Evolutionary conservation across 2,113 vertebrate genomes (phyloP), one percentile per base, ranked within the genome.

Genomic region (Bufo gargarizans): DNA sequence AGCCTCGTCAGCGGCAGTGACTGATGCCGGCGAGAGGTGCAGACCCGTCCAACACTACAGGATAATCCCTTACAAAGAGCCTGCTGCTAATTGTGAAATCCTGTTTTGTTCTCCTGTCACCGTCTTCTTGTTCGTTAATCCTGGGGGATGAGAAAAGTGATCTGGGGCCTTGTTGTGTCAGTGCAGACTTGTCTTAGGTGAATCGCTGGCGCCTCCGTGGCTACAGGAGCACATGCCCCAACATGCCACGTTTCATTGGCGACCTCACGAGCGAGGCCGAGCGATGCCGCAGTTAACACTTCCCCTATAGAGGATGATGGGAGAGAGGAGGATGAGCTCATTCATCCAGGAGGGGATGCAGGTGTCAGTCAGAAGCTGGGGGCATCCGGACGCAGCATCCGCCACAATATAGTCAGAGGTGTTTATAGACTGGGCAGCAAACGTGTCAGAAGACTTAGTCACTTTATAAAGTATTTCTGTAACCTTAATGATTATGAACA

Each of bases 91-190:
- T 77, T 63, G 80, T 77, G 74, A 63, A 71, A 63, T 49, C 63
- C 45, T 50, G n/a, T 65, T 88, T 88, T 83, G 69, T 88, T 67
- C 53, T 59, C 56, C 11, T 77, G 80, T 65, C 87, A 88, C 69
- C 19, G 47, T 83, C 58, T 65, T 76, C 87, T 88, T 88, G 87
- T 88, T 65, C 19, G 58, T 53, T 88, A 88, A 88, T 88, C 87
- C 81, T 19, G 22, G 20, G 6, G 58, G 87, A 77, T 88, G 20
- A 77, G 87, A 45, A 88, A 83, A 33, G 80, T 84, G 87, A 88
- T 76, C 71, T 72, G 49, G 59, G 4, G 45, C 76, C 69, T 61
- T 76, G 87, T 77, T 77, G 53, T 58, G 45, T 84, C 78, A 83
- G 82, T 22, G 61, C 80, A 55, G 69, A 77, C 69, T 58, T 79